phyloP scores from a whole-genome alignment of 2,113 vertebrate species.

The Peromyscus californicus region DNA sequence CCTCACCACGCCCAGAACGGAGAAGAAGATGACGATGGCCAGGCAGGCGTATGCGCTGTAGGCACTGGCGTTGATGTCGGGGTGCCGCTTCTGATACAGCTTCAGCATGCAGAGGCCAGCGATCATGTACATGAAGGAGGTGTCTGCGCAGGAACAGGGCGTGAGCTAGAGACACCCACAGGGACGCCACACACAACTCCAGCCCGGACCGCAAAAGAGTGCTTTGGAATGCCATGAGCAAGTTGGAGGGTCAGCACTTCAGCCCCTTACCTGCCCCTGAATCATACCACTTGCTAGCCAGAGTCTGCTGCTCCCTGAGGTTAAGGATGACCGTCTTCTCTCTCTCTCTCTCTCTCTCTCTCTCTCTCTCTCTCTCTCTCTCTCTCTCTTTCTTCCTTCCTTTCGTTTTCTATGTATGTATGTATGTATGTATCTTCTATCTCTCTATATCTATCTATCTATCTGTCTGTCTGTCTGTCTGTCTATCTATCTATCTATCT shows the following conservation, averaged over 20 bases:
- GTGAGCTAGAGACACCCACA: not conserved
- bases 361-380: too few relatives aligned
- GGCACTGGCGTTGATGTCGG: constrained; percentile 98
- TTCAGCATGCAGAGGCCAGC: constrained; percentile 98
- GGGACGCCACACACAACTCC: not conserved
- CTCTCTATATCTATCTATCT: too few relatives aligned
- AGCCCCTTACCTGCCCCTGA: not conserved
- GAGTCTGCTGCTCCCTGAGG: not conserved
- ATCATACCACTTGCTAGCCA: not conserved
- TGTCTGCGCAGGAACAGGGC: constrained; percentile 87
- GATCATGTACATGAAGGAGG: constrained; percentile 99
- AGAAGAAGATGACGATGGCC: constrained; percentile 98
- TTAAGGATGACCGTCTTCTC: not conserved
- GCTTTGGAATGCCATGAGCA: accelerated
- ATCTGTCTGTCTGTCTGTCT: too few relatives aligned
- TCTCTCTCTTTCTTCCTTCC: too few relatives aligned
- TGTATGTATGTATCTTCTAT: too few relatives aligned
- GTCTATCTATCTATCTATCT: too few relatives aligned
- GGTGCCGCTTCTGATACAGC: constrained; percentile 98
- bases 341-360: too few relatives aligned
- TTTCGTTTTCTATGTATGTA: too few relatives aligned
- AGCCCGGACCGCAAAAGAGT: not conserved
- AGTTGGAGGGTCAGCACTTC: accelerated
- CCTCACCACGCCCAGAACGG: constrained; percentile 96
- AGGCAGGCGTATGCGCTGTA: constrained; percentile 98